A percentile compares a stretch with the other conserved stretches of the same genome.
These are phyloP conservation scores for Fragum sueziense DNA, from an alignment of 2,888 invertebrate species.

Conservation along the genomic window DNA sequence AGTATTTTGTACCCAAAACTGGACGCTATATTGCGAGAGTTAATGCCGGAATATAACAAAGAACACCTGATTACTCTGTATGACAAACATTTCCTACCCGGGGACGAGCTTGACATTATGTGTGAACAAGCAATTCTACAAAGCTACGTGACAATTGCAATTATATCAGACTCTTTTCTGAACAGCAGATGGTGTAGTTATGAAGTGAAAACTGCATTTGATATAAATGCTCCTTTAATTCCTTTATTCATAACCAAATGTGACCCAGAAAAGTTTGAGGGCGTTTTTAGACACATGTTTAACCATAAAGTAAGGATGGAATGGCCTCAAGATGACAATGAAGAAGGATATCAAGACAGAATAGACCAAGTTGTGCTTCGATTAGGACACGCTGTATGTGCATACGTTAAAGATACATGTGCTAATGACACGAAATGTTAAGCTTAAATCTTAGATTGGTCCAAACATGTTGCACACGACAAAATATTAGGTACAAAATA, in stretches of 20 bases:
- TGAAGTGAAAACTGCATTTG: neutral
- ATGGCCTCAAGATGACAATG: neutral
- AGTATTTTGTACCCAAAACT: neutral
- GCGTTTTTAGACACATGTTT: neutral
- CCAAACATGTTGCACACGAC: too few species aligned
- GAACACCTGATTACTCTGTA: neutral
- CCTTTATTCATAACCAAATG: neutral
- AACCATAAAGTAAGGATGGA: constrained; percentile 2
- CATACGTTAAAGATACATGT: too few species aligned
- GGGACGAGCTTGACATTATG: neutral
- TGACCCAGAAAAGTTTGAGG: neutral
- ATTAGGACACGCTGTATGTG: constrained; percentile 1
- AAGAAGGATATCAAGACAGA: neutral
- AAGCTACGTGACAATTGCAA: constrained; percentile 2
- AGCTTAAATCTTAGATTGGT: too few species aligned
- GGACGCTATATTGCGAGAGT: neutral
- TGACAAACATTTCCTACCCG: constrained; percentile 6
- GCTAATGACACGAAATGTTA: too few species aligned
- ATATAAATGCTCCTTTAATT: neutral
- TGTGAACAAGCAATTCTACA: constrained; percentile 12
- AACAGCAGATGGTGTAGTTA: constrained; percentile 7
- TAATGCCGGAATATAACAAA: neutral
- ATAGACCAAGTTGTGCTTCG: neutral
- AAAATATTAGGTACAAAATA: too few species aligned
- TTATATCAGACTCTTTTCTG: neutral